Evolutionary conservation across 1,140 invertebrate species (phyloP), one percentile per base, ranked within the genome.

Genomic region (Procambarus virginalis): DNA sequence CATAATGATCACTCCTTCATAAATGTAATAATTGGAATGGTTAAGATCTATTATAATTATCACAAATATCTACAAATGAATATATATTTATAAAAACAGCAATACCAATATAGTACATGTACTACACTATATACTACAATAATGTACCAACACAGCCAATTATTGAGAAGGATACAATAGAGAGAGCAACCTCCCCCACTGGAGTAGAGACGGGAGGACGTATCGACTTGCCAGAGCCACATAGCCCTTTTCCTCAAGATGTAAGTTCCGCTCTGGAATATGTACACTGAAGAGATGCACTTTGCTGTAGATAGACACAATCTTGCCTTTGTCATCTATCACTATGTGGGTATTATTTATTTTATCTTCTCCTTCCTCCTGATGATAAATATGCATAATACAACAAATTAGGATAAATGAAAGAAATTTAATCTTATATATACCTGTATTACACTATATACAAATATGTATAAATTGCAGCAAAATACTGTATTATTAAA

Each of bases 161-260:
- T 55, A 9, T 55, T 55, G 17, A 3, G 77, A 88, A 88, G 86
- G 86, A 88, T 88, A 88, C 86, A 81, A 88, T 81, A n/a, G 77
- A 77, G 58, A 88, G 3, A 2, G 58, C 86, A 45, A 88, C 64
- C 14, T 81, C 55, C 2, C 86, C 86, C 45, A 88, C 86, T 51
- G 86, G 86, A 0, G 86, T 88, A n/a, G 48, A 20, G 1, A 80
- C 45, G 20, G 86, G 86, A 45, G 86, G 79, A 58, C 64, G 86
- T 78, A 88, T 78, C n/a, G 78, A 60, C 6, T 34, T 9, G 5
- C 86, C 86, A 4, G 60, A 20, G 4, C 64, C 2, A 82, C 79
- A 75, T 82, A 82, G 6, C 78, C 70, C 5, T 73, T 70, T 60
- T 88, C 86, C n/a, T 80, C 48, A 3, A 88, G 68, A 51, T 81